Percentiles rank a stretch among this genome's conserved stretches.
These are phyloP conservation scores for Pammene fasciana DNA, from an alignment of 2,888 invertebrate genomes.

Conservation along the genomic window DNA sequence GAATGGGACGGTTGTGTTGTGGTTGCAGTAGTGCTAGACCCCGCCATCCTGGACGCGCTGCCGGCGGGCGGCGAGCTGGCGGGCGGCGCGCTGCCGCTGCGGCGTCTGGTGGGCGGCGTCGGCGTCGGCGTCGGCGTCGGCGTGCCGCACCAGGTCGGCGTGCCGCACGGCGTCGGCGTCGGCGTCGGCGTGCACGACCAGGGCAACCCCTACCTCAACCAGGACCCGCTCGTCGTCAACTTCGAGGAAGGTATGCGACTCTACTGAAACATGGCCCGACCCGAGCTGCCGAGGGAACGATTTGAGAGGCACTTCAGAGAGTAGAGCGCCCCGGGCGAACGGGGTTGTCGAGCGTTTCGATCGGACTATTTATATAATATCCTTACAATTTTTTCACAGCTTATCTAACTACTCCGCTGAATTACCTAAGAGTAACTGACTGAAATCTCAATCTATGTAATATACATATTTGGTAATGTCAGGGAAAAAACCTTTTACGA, in stretches of 20 bases:
- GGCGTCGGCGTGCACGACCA: slow-evolving; percentile 61
- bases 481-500: too few species aligned
- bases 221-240: slow-evolving; percentile 89
- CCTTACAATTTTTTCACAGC: not conserved
- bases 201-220: slow-evolving; percentile 60
- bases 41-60: slow-evolving; percentile 74
- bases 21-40: slow-evolving; percentile 72
- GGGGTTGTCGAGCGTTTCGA: not conserved
- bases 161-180: slow-evolving; percentile 57
- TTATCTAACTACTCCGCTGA: not conserved
- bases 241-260: slow-evolving; percentile 93
- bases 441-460: too few species aligned
- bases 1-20: too few species aligned
- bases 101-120: slow-evolving; percentile 67
- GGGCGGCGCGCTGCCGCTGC: slow-evolving; percentile 64
- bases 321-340: not conserved
- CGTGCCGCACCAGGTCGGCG: slow-evolving; percentile 44
- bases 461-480: too few species aligned
- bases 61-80: slow-evolving; percentile 64
- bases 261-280: slow-evolving; percentile 80
- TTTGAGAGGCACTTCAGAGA: slow-evolving; percentile 50
- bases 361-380: not conserved
- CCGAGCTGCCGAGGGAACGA: slow-evolving; percentile 63
- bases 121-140: slow-evolving; percentile 55
- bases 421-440: not conserved